Evolutionary conservation across 2,888 invertebrate genomes (phyloP).

Genomic region (Exocentrus adspersus): DNA sequence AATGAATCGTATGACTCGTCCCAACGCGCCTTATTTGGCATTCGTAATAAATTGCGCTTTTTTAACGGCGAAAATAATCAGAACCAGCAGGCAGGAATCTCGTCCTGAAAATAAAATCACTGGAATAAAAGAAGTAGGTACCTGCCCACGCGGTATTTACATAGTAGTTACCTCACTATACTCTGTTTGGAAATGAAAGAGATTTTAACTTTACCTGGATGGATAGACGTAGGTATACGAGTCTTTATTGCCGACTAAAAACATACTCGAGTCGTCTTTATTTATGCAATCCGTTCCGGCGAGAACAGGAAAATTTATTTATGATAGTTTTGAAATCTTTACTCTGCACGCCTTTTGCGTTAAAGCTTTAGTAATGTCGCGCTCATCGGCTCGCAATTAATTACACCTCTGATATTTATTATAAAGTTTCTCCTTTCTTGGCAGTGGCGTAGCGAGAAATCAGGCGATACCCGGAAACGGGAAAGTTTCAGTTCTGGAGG

Average conservation of each 20-base stretch:
- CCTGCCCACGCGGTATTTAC: slow-evolving; percentile 48
- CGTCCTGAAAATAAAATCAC: slow-evolving; percentile 50
- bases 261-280: neutral
- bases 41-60: slow-evolving; percentile 48
- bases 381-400: slow-evolving; percentile 39
- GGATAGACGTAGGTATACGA: too few species aligned
- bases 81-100: slow-evolving; percentile 51
- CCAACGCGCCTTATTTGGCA: slow-evolving; percentile 50
- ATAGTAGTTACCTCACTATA: slow-evolving; percentile 41
- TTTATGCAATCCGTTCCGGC: neutral
- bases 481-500: too few species aligned
- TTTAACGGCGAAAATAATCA: slow-evolving; percentile 52
- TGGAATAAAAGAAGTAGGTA: slow-evolving; percentile 43
- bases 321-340: slow-evolving; percentile 35
- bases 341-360: slow-evolving; percentile 36
- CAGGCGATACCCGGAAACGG: too few species aligned
- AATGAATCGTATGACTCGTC: slow-evolving; percentile 43
- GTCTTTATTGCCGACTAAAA: too few species aligned
- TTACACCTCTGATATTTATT: slow-evolving; percentile 29
- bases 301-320: slow-evolving; percentile 8
- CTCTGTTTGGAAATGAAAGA: too few species aligned
- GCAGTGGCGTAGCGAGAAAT: neutral
- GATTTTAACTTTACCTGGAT: too few species aligned
- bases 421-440: slow-evolving; percentile 7
- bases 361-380: slow-evolving; percentile 17